Percentiles rank a stretch among this genome's conserved stretches.
phyloP scores from a whole-genome alignment of 2,888 invertebrate genomes.

The Leucozona laternaria region DNA sequence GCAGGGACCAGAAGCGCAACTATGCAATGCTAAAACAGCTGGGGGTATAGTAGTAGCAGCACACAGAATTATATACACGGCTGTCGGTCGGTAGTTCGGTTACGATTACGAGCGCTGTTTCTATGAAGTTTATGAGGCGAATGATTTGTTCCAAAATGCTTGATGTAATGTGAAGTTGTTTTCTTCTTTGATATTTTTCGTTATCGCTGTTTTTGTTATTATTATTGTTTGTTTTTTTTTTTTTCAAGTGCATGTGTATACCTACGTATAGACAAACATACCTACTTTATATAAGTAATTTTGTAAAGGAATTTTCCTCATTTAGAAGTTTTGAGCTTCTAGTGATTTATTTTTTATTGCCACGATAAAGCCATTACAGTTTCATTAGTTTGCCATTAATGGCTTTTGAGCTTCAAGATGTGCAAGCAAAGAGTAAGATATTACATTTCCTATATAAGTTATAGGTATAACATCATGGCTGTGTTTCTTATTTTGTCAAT shows the following conservation, averaged over 20 bases:
- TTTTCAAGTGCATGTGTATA: constrained; percentile 48
- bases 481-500: constrained; percentile 31
- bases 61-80: neutral
- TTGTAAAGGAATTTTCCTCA: constrained; percentile 58
- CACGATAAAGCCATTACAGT: constrained; percentile 35
- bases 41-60: neutral
- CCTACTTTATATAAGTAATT: constrained; percentile 10
- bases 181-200: neutral
- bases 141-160: constrained; percentile 72
- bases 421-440: neutral
- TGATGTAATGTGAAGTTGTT: constrained; percentile 66
- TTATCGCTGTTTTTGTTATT: constrained; percentile 2
- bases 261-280: neutral
- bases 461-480: neutral
- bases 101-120: constrained; percentile 72
- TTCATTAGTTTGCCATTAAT: constrained; percentile 57
- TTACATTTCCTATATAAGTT: neutral
- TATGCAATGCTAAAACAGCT: constrained; percentile 18
- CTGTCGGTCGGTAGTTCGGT: constrained; percentile 30
- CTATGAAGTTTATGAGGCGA: constrained; percentile 72
- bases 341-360: constrained; percentile 55
- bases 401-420: constrained; percentile 15
- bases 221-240: neutral
- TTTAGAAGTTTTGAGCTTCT: constrained; percentile 58
- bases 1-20: neutral